Base-by-base conservation (phyloP, 2,888 invertebrate species). In the Aplocera efformata region DNA sequence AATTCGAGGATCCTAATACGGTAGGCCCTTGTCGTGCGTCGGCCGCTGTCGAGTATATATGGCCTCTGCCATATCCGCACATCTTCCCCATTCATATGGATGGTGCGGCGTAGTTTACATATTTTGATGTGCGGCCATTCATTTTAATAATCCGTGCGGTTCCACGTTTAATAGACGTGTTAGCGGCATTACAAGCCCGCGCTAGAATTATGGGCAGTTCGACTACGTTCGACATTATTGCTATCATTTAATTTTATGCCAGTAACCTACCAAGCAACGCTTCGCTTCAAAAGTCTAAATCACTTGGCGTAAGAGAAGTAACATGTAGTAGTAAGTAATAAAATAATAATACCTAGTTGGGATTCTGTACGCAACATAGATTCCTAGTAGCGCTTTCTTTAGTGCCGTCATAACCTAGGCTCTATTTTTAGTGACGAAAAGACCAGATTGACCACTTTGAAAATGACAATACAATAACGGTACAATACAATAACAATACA, bases 11-110 rank as follows among this genome's bases (percentile, higher is more conserved):
- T 60, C 68, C 66, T 79, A 79, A 81, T 81, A 79, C 60, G 69
- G 60, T 59, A 58, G 57, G 68, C 37, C 39, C 37, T 36, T 39
- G 46, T 71, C 74, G 63, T 67, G 11, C 67, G 70, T 64, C 75
- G 74, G 72, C 81, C 82, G 79, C 76, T 81, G 82, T 80, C 80
- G 73, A 60, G 67, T 72, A 73, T 76, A 72, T 74, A 71, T 74
- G 69, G 70, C 60, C 50, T 53, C 55, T 68, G 64, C 77, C 78
- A 80, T 79, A 79, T 75, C 70, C 67, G 64, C 53, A 63, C 70
- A 70, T 66, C 73, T 61, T 54, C 45, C 62, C 67, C 67, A 73
- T 79, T 80, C 76, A 77, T 77, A 76, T 76, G 72, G 66, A 74
- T 78, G 76, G 68, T 60, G 71, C 65, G 67, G 66, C 67, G 68